These are phyloP conservation scores for Bovichtus diacanthus DNA, from an alignment of 2,797 vertebrate species.

Conservation along the genomic window DNA sequence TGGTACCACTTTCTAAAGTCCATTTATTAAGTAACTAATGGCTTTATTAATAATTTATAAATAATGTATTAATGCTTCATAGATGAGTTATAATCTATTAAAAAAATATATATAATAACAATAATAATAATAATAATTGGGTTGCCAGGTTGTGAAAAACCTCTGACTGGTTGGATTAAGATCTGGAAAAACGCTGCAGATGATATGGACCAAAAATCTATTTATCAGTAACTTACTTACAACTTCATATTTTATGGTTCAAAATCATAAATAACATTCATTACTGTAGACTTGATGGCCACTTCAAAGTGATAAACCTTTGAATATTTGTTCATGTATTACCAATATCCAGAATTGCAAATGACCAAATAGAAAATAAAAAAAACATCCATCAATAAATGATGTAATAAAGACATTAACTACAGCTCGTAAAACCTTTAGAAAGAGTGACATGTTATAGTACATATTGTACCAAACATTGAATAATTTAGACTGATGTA, in stretches of 20 bases:
- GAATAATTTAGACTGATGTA: not conserved
- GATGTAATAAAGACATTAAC: not conserved
- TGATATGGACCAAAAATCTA: not conserved
- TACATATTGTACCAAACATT: not conserved
- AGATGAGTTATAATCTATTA: not conserved
- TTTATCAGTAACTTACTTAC: not conserved
- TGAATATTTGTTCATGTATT: not conserved
- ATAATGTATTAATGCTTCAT: not conserved
- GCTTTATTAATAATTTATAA: not conserved
- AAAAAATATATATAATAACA: not conserved
- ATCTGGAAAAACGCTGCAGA: not conserved
- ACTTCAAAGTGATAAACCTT: not conserved
- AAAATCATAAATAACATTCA: not conserved
- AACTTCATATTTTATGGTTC: not conserved
- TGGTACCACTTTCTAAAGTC: not conserved
- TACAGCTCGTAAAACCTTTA: not conserved
- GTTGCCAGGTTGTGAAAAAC: not conserved
- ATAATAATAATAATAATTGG: too few species aligned
- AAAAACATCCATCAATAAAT: not conserved
- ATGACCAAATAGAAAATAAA: not conserved
- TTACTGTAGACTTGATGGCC: not conserved
- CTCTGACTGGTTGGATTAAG: not conserved
- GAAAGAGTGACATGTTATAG: not conserved
- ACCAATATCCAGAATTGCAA: not conserved
- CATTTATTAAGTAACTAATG: not conserved